phyloP scores from a whole-genome alignment of 2,888 invertebrate species.

The Rotaria socialis region DNA sequence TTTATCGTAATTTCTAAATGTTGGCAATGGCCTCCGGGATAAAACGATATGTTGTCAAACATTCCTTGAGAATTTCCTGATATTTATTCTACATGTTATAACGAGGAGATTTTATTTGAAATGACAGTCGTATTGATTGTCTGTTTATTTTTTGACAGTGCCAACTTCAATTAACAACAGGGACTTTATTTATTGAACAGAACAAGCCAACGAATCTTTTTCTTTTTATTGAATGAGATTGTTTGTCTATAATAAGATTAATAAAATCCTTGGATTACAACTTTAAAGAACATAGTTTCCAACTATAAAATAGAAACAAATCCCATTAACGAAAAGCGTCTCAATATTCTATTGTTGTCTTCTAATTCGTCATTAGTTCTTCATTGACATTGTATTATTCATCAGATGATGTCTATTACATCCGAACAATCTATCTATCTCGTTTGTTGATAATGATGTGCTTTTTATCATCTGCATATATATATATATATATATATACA shows the following conservation, averaged over 20 bases:
- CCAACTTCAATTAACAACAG: neutral
- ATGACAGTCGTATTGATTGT: neutral
- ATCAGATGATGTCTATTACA: neutral
- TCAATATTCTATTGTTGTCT: neutral
- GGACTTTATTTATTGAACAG: neutral
- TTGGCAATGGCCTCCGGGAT: neutral
- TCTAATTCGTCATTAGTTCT: neutral
- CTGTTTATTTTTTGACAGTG: neutral
- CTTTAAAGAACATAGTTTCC: neutral
- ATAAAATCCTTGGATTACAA: no score
- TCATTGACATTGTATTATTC: neutral
- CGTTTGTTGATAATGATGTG: neutral
- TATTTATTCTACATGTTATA: neutral
- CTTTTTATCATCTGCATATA: neutral
- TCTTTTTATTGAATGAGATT: no score
- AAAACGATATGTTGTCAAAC: neutral
- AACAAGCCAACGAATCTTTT: neutral
- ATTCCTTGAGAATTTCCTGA: neutral
- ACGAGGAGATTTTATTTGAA: neutral
- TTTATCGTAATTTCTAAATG: neutral
- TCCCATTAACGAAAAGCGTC: neutral
- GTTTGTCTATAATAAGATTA: no score
- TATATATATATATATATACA: neutral
- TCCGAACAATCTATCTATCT: neutral
- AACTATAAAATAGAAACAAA: neutral